Evolutionary conservation across 2,797 vertebrate species (phyloP).

Genomic region (Diceros bicornis): DNA sequence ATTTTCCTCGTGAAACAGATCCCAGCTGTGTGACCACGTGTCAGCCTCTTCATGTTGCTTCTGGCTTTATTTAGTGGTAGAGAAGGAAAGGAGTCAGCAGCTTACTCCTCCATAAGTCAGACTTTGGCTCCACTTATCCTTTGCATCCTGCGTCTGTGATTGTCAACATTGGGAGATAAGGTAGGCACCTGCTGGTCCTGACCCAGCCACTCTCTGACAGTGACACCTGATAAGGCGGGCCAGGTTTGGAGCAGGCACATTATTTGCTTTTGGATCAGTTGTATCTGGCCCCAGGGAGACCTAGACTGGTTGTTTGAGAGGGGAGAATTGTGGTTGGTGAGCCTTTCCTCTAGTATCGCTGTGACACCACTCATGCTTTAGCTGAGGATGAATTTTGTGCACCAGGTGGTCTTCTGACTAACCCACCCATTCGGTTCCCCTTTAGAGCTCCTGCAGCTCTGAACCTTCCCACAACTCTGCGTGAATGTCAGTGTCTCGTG

Average conservation of each 20-base stretch:
- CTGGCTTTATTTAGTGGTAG: slow-evolving; percentile 57
- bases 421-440: slow-evolving; percentile 69
- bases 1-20: slow-evolving; percentile 64
- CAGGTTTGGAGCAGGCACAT: background rate
- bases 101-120: background rate
- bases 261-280: slow-evolving; percentile 61
- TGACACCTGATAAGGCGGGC: slow-evolving; percentile 25
- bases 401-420: slow-evolving; percentile 81
- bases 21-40: slow-evolving; percentile 29
- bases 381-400: slow-evolving; percentile 54
- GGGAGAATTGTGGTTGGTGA: slow-evolving; percentile 29
- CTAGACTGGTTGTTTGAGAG: slow-evolving; percentile 26
- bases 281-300: background rate
- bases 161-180: background rate
- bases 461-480: slow-evolving; percentile 80
- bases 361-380: slow-evolving; percentile 32
- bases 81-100: slow-evolving; percentile 37
- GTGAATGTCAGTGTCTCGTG: slow-evolving; percentile 79
- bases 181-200: background rate
- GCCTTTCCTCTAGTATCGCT: slow-evolving; percentile 8
- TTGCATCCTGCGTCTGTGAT: slow-evolving; percentile 15
- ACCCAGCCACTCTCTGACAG: background rate
- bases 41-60: slow-evolving; percentile 58
- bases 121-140: background rate
- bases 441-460: slow-evolving; percentile 70